phyloP scores from a whole-genome alignment of 2,888 invertebrate genomes.

The Hirtodrosophila alboralis region DNA sequence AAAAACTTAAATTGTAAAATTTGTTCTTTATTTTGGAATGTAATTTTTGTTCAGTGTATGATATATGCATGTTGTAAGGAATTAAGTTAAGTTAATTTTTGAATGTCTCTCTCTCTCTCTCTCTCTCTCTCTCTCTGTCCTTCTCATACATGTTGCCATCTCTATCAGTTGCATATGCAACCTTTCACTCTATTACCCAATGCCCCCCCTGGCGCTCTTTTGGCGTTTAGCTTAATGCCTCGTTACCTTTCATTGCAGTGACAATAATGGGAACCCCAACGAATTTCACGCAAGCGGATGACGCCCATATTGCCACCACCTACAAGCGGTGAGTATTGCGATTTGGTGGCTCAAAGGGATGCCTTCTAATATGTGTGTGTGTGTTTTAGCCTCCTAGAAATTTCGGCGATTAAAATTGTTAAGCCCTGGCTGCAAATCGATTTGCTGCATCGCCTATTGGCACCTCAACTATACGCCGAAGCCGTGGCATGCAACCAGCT shows the following conservation, averaged over 20 bases:
- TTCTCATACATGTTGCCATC: background rate
- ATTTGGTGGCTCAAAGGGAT: background rate
- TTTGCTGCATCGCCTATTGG: conserved; percentile 79
- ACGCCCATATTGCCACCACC: conserved; percentile 78
- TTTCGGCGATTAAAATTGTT: conserved; percentile 80
- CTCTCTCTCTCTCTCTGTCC: conserved; percentile 5
- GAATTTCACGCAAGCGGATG: conserved; percentile 78
- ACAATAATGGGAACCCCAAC: conserved; percentile 82
- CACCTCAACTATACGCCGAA: conserved; percentile 68
- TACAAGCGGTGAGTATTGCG: conserved; percentile 74
- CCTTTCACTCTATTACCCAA: background rate
- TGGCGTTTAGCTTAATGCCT: conserved; percentile 23
- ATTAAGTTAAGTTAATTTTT: conserved; percentile 20
- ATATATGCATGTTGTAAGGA: conserved; percentile 10
- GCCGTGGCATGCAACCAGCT: conserved; percentile 72
- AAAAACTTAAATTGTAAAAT: too few relatives aligned
- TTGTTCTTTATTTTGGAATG: too few relatives aligned
- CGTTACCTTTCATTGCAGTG: conserved; percentile 60
- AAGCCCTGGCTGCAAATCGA: conserved; percentile 83
- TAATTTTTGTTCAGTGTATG: too few relatives aligned
- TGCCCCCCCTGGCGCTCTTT: background rate
- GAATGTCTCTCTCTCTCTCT: too few relatives aligned
- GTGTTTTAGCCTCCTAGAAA: conserved; percentile 68
- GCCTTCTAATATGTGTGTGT: conserved; percentile 1
- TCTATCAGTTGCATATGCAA: background rate